A percentile compares a stretch with the other conserved stretches of the same genome.
Evolutionary conservation across 2,888 invertebrate genomes (phyloP).

Genomic region (Agrotis clavis): DNA sequence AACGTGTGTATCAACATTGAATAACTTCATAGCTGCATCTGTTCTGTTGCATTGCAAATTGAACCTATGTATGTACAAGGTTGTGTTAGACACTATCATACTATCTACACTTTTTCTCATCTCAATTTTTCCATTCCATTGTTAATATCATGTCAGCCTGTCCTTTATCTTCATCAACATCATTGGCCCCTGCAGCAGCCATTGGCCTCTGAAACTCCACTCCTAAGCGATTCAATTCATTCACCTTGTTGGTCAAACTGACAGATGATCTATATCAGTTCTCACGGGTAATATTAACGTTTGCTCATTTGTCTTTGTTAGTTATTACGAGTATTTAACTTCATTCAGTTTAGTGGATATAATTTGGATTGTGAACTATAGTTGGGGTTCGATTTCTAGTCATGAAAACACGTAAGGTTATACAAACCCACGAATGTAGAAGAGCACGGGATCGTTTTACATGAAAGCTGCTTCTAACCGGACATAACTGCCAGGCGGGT

Average conservation of each 20-base stretch:
- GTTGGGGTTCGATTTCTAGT: constrained; percentile 3
- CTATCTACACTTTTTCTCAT: not conserved
- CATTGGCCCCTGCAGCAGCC: not conserved
- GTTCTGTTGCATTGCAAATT: constrained; percentile 12
- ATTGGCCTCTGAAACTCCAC: constrained; percentile 31
- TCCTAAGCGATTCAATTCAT: constrained; percentile 25
- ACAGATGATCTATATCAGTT: constrained; percentile 51
- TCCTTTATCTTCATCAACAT: not conserved
- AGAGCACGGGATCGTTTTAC: no score
- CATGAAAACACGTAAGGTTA: not conserved
- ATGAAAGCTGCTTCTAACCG: no score
- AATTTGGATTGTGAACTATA: not conserved
- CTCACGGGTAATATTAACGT: constrained; percentile 34
- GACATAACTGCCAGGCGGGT: no score
- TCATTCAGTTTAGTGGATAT: constrained; percentile 2
- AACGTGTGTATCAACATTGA: constrained; percentile 35
- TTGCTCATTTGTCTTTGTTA: constrained; percentile 49
- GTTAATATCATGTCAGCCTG: not conserved
- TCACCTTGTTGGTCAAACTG: constrained; percentile 45
- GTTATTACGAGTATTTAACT: constrained; percentile 32
- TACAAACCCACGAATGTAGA: not conserved
- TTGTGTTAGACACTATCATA: not conserved
- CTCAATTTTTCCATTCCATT: constrained; percentile 2
- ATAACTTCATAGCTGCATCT: constrained; percentile 14
- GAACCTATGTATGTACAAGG: constrained; percentile 17